Conservation (phyloP, 2,797 vertebrate species). For the Cottoperca gobio region DNA sequence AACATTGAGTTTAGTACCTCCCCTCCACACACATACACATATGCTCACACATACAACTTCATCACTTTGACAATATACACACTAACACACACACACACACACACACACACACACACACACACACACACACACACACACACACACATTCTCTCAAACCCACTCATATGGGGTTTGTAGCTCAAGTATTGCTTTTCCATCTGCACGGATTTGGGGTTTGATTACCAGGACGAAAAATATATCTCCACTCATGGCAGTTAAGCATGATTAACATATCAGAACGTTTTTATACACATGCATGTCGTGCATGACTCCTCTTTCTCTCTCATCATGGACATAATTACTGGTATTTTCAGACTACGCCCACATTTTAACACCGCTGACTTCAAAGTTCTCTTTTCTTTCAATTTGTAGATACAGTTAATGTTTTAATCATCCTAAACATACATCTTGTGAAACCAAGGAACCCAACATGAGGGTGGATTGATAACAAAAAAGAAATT, state of each 20-base stretch:
- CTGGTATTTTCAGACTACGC: background rate
- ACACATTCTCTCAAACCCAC: conserved; percentile 35
- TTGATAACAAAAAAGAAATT: background rate
- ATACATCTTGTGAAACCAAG: background rate
- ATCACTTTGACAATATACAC: conserved; percentile 40
- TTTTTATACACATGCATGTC: background rate
- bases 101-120: conserved; percentile 23
- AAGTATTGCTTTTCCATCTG: background rate
- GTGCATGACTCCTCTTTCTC: background rate
- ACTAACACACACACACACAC: conserved; percentile 27
- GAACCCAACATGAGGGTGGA: too few species aligned
- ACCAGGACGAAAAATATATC: background rate
- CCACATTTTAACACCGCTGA: background rate
- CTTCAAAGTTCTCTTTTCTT: background rate
- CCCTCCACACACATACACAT: conserved; percentile 26
- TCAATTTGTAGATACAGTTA: background rate
- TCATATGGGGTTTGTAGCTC: conserved; percentile 14
- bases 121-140: conserved; percentile 30
- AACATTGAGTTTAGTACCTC: conserved; percentile 57
- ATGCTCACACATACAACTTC: conserved; percentile 30
- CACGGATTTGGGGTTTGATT: background rate
- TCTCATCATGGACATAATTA: background rate
- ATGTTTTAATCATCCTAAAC: background rate
- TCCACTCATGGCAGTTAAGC: background rate
- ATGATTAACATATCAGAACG: background rate